Evolutionary conservation across 2,797 vertebrate species (phyloP), one percentile per base, ranked within the genome.

Genomic region (Natrix natrix): DNA sequence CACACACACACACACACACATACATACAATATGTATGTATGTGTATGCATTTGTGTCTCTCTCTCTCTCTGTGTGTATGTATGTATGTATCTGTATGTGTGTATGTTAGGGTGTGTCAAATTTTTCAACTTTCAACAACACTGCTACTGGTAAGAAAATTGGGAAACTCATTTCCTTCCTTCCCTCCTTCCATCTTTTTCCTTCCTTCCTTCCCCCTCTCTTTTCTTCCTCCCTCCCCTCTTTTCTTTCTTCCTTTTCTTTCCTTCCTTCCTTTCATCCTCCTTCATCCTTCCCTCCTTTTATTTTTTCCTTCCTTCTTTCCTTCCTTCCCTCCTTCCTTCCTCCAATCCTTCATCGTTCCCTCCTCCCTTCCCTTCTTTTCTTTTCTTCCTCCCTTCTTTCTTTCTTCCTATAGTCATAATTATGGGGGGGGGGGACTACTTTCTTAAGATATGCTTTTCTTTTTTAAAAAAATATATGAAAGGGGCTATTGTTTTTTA

Each of bases 401-500:
- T n/a, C 95, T 95, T 94, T 92, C 74, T 0, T 37, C 17, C 32
- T 55, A 20, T 87, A 93, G 92, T n/a, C 7, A 5, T 96, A 97
- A 97, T 97, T 97, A 97, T 96, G 96, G 96, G 43, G 43, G 43
- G 6, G 96, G 6, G 96, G 95, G 95, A 66, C 91, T 74, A 60
- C 88, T 97, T 96, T 97, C 95, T 95, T 95, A 97, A 92, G 89
- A 89, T 24, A 20, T 32, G 63, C 43, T 52, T 89, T 52, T 89
- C 52, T 22, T 43, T 37, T 24, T 90, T 22, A 54, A 54, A 66
- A n/a, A 52, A 61, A 20, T 93, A 94, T 63, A 93, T 91, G 89
- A 91, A 88, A 92, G 91, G 94, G 94, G 93, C 96, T 97, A 97
- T 97, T 97, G 98, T 96, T 97, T 97, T 97, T 97, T 97, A 94